Evolutionary conservation across 2,888 invertebrate species (phyloP).

Genomic region (Limenitis camilla): DNA sequence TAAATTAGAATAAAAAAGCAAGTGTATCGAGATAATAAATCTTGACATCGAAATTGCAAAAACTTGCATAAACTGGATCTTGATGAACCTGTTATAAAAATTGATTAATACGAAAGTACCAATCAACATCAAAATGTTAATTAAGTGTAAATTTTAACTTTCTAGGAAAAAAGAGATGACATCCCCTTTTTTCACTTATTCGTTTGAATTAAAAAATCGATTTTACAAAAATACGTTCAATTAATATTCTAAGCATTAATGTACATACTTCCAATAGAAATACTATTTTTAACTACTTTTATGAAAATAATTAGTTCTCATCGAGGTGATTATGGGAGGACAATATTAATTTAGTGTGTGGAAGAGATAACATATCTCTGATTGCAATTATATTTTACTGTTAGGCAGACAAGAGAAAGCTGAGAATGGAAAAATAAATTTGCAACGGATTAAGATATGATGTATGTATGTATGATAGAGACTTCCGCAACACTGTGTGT

Average conservation of each 20-base stretch:
- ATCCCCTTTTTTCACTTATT: no score
- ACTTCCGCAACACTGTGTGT: constrained; percentile 13
- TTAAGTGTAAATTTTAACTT: no score
- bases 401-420: constrained; percentile 20
- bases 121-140: not conserved
- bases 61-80: constrained; percentile 3
- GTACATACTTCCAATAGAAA: no score
- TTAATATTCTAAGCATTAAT: no score
- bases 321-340: not conserved
- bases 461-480: constrained; percentile 10
- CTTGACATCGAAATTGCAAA: constrained; percentile 5
- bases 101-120: constrained; percentile 1
- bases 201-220: no score
- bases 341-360: not conserved
- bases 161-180: no score
- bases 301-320: not conserved
- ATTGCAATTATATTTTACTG: constrained; percentile 21
- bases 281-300: no score
- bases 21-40: constrained; percentile 6
- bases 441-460: constrained; percentile 16
- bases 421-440: constrained; percentile 18
- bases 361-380: constrained; percentile 9
- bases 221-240: no score
- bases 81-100: constrained; percentile 3
- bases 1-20: constrained; percentile 5